These are phyloP conservation scores for Psittacara wagleri DNA, from an alignment of 2,113 vertebrate species.

Conservation along the genomic window DNA sequence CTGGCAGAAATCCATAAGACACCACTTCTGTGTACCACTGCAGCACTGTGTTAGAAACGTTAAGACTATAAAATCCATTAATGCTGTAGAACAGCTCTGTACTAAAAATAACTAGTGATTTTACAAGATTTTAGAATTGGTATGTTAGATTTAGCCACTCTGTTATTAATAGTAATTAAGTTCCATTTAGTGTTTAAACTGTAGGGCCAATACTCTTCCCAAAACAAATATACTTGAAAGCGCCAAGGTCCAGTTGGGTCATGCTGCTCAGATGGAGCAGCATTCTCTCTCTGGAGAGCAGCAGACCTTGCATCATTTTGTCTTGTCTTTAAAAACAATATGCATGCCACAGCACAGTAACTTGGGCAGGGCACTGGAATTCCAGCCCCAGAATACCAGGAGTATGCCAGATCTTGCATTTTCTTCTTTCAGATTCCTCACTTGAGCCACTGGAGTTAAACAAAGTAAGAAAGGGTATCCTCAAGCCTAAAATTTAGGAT, in stretches of 20 bases:
- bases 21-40: slow-evolving; percentile 13
- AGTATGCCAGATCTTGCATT: background rate
- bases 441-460: background rate
- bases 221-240: background rate
- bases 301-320: background rate
- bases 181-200: background rate
- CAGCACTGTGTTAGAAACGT: background rate
- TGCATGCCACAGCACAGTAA: background rate
- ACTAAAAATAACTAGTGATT: slow-evolving; percentile 7
- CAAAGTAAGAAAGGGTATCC: background rate
- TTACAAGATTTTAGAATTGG: background rate
- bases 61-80: slow-evolving; percentile 26
- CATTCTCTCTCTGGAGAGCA: background rate
- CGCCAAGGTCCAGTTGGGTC: background rate
- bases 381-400: background rate
- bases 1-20: slow-evolving; percentile 38
- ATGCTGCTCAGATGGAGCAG: slow-evolving; percentile 34
- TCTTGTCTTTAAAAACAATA: background rate
- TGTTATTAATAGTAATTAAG: background rate
- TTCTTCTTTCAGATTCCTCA: background rate
- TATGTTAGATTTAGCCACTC: background rate
- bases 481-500: background rate
- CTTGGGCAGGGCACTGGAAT: background rate
- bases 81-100: background rate
- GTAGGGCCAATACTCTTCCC: background rate